Conservation (phyloP, 2,888 invertebrate species). For the Alloplasta piceator region DNA sequence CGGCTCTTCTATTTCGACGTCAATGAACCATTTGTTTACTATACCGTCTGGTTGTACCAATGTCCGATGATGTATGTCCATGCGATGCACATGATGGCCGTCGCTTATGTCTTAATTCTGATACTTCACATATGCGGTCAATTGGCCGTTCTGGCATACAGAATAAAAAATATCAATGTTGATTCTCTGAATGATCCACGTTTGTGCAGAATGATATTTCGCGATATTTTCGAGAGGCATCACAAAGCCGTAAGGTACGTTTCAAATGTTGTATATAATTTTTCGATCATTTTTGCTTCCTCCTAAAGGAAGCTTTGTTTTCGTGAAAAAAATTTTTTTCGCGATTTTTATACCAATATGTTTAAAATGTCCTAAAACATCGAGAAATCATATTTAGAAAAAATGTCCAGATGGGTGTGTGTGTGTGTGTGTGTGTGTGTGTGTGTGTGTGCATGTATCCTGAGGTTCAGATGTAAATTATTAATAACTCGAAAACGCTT, state of each 20-base stretch:
- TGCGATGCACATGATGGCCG: slow-evolving; percentile 1
- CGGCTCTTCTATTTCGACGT: slow-evolving; percentile 5
- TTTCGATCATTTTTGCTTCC: background rate
- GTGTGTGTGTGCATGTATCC: too few relatives aligned
- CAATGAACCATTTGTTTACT: background rate
- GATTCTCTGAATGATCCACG: background rate
- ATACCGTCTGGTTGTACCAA: slow-evolving; percentile 12
- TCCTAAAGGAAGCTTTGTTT: too few relatives aligned
- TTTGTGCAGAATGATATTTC: slow-evolving; percentile 9
- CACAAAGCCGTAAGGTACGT: slow-evolving; percentile 5
- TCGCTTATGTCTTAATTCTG: slow-evolving; percentile 5
- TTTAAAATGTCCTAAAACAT: too few relatives aligned
- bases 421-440: background rate
- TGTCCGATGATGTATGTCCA: slow-evolving; percentile 1
- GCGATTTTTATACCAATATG: too few relatives aligned
- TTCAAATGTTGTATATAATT: background rate
- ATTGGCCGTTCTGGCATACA: slow-evolving; percentile 10
- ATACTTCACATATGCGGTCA: slow-evolving; percentile 11
- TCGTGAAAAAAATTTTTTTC: too few relatives aligned
- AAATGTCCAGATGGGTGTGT: too few relatives aligned
- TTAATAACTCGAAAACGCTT: too few relatives aligned
- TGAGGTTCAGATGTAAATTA: too few relatives aligned
- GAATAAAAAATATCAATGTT: slow-evolving; percentile 9
- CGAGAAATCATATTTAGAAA: too few relatives aligned
- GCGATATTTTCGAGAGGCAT: slow-evolving; percentile 14